These are phyloP conservation scores for Crax fasciolata DNA, from an alignment of 2,797 vertebrate genomes.

Conservation along the genomic window DNA sequence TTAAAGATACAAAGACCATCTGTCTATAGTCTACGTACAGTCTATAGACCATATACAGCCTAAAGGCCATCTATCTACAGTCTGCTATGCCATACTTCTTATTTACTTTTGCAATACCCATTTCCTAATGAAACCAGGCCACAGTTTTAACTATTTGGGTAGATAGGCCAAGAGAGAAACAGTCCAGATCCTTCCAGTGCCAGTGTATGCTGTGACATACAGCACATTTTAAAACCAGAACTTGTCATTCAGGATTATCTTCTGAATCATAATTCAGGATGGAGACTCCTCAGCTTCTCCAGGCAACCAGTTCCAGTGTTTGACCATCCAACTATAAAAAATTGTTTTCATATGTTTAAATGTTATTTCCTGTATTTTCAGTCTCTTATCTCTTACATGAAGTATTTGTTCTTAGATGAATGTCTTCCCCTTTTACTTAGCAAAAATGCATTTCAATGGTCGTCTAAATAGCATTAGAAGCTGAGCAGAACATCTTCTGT, in stretches of 20 bases:
- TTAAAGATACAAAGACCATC: not conserved
- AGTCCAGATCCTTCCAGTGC: not conserved
- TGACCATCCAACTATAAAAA: not conserved
- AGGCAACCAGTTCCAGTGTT: not conserved
- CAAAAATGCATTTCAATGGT: not conserved
- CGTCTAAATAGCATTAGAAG: not conserved
- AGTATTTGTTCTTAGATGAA: not conserved
- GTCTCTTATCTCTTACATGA: not conserved
- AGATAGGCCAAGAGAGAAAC: not conserved
- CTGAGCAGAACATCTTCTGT: not conserved
- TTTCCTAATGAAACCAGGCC: not conserved
- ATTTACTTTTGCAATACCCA: not conserved
- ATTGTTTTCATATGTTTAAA: not conserved
- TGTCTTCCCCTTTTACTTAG: not conserved
- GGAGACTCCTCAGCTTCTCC: not conserved
- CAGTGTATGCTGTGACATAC: not conserved
- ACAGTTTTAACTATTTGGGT: not conserved
- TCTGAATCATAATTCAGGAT: not conserved
- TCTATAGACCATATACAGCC: not conserved
- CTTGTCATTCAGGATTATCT: not conserved
- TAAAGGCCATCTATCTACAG: not conserved
- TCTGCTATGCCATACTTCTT: not conserved
- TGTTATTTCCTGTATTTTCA: not conserved
- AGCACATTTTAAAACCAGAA: not conserved
- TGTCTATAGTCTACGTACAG: not conserved